phyloP scores from a whole-genome alignment of 2,797 vertebrate genomes.

The Pelodytes ibericus region DNA sequence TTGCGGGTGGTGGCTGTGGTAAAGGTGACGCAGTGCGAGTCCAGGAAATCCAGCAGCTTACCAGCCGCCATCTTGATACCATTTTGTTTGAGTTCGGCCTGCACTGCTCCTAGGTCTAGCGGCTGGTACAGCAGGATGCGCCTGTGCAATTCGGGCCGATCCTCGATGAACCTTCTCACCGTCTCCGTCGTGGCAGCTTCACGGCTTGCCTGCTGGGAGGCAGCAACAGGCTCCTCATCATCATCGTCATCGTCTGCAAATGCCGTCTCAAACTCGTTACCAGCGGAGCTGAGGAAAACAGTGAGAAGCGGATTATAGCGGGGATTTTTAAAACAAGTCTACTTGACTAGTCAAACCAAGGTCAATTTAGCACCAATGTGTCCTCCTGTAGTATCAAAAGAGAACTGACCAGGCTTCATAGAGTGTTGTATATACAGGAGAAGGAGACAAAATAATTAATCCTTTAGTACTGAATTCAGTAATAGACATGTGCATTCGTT shows the following conservation, averaged over 20 bases:
- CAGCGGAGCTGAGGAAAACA: slow-evolving; percentile 65
- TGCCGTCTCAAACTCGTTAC: slow-evolving; percentile 63
- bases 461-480: too few relatives aligned
- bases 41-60: slow-evolving; percentile 88
- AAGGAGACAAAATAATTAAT: too few relatives aligned
- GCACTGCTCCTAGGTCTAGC: slow-evolving; percentile 82
- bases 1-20: slow-evolving; percentile 81
- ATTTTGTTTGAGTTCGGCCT: slow-evolving; percentile 76
- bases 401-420: too few relatives aligned
- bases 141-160: slow-evolving; percentile 74
- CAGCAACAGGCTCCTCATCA: slow-evolving; percentile 70
- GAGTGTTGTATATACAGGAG: too few relatives aligned
- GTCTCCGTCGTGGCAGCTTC: slow-evolving; percentile 75
- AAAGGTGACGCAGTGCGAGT: slow-evolving; percentile 90
- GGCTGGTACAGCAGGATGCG: slow-evolving; percentile 88
- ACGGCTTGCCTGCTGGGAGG: slow-evolving; percentile 76
- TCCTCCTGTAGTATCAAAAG: too few relatives aligned
- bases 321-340: too few relatives aligned
- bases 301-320: not conserved
- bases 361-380: too few relatives aligned
- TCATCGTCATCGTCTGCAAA: slow-evolving; percentile 67
- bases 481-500: too few relatives aligned
- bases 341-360: too few relatives aligned
- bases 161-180: slow-evolving; percentile 79
- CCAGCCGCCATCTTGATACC: slow-evolving; percentile 82